Percentiles rank a stretch among this genome's conserved stretches.
Evolutionary conservation across 1,140 invertebrate species (phyloP).

Genomic region (Scaptomyza montana): DNA sequence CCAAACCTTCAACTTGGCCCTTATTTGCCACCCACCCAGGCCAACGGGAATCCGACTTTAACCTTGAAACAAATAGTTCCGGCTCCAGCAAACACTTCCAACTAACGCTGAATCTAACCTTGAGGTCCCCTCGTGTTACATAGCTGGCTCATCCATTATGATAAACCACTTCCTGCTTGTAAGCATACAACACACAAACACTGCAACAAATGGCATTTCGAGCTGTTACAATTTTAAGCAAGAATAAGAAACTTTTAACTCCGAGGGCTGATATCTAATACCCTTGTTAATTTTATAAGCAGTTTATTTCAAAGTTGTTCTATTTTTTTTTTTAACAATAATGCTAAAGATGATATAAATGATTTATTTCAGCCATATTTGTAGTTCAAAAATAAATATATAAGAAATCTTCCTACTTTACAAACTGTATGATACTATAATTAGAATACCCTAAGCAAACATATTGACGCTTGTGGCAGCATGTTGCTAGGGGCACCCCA

Average conservation of each 20-base stretch:
- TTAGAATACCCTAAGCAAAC: constrained; percentile 33
- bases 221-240: constrained; percentile 51
- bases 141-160: constrained; percentile 65
- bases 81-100: constrained; percentile 58
- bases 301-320: not conserved
- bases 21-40: constrained; percentile 1
- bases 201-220: constrained; percentile 48
- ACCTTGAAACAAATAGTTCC: constrained; percentile 64
- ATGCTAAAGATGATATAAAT: not conserved
- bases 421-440: not conserved
- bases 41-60: constrained; percentile 30
- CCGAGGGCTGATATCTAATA: not conserved
- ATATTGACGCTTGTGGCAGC: constrained; percentile 18
- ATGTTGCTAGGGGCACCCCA: constrained; percentile 45
- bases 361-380: too few relatives aligned
- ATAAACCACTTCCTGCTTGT: constrained; percentile 68
- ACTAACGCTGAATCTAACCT: constrained; percentile 50
- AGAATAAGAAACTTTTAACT: not conserved
- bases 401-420: not conserved
- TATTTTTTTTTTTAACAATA: not conserved
- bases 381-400: too few relatives aligned
- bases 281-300: not conserved
- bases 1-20: constrained; percentile 58
- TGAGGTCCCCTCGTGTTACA: constrained; percentile 36
- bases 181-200: constrained; percentile 22